Evolutionary conservation across 2,797 vertebrate species (phyloP).

Genomic region (Remorina albescens): DNA sequence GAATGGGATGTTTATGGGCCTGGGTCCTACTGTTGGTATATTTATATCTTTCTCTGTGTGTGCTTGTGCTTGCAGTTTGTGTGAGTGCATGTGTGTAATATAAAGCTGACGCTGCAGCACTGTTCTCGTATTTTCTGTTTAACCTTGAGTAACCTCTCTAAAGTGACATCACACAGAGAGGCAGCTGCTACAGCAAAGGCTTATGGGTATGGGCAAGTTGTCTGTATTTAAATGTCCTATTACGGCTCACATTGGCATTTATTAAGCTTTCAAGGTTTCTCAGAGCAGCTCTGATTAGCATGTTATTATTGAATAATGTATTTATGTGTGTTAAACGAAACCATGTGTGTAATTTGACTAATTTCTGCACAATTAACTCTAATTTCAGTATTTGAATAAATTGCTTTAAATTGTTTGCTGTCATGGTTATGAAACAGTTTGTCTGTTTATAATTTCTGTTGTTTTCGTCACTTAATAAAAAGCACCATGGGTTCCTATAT

Average conservation of each 20-base stretch:
- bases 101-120: conserved; percentile 47
- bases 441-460: neutral
- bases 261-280: conserved; percentile 7
- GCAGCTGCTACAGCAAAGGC: conserved; percentile 42
- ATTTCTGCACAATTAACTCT: neutral
- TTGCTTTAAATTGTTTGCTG: conserved; percentile 9
- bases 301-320: neutral
- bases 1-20: conserved; percentile 21
- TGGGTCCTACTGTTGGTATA: conserved; percentile 4
- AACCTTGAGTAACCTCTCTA: conserved; percentile 65
- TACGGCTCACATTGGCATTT: conserved; percentile 27
- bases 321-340: conserved; percentile 21
- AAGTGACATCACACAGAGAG: conserved; percentile 29
- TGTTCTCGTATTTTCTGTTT: conserved; percentile 58
- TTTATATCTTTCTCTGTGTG: conserved; percentile 35
- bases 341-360: conserved; percentile 18
- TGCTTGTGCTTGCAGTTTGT: neutral
- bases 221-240: conserved; percentile 20
- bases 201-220: conserved; percentile 11
- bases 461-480: conserved; percentile 7
- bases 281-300: conserved; percentile 9
- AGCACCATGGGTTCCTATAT: neutral
- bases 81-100: conserved; percentile 3
- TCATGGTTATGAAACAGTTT: neutral
- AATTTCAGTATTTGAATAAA: conserved; percentile 4